Percentiles rank a stretch among this genome's conserved stretches.
These are phyloP conservation scores for Tillus elongatus DNA, from an alignment of 2,888 invertebrate genomes.

Conservation along the genomic window DNA sequence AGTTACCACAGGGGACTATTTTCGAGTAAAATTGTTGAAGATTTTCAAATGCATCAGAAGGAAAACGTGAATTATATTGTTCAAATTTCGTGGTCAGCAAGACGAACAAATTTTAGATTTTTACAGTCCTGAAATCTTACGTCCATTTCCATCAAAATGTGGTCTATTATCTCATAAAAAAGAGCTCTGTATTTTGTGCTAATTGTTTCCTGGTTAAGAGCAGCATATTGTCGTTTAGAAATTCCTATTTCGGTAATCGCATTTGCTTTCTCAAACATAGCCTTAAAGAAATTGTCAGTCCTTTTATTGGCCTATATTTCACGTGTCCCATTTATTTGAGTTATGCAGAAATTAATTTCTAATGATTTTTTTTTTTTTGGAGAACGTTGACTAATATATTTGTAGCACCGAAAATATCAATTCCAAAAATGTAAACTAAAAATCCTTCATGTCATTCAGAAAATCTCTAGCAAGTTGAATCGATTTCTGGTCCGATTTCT, in stretches of 20 bases:
- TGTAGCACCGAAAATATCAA: constrained; percentile 3
- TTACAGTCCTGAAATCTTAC: neutral
- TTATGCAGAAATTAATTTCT: neutral
- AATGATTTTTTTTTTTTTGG: neutral
- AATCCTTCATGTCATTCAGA: neutral
- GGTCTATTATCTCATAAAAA: neutral
- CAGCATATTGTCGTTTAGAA: neutral
- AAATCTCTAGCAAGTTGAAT: neutral
- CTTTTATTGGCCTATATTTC: neutral
- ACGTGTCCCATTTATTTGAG: neutral
- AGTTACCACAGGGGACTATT: too few species aligned
- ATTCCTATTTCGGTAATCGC: neutral
- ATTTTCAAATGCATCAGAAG: neutral
- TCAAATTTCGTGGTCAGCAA: neutral
- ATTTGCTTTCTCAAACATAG: neutral
- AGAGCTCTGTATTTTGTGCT: neutral
- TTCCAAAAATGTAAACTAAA: neutral
- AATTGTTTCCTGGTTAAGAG: neutral
- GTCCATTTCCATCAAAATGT: neutral
- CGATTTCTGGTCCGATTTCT: neutral
- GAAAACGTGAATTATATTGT: neutral
- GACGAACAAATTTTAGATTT: neutral
- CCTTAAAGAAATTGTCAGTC: neutral
- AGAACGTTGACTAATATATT: neutral
- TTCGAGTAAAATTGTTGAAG: too few species aligned